Base-by-base conservation (phyloP, 2,113 vertebrate species). In the Paedocypris sp. region DNA sequence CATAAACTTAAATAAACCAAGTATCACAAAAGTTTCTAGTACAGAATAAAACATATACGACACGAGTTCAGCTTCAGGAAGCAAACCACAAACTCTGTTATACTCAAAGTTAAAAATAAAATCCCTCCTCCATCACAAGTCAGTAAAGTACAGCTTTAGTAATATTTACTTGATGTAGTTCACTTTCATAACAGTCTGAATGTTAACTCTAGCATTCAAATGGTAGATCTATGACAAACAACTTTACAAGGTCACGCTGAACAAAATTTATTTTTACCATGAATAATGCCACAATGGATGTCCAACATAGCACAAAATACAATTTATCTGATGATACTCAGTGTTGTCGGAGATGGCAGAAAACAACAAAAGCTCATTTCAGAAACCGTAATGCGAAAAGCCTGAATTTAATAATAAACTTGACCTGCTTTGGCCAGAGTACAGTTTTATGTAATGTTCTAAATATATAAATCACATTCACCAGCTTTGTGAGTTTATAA, bases 101-200 rank as follows among this genome's bases (percentile, higher is more conserved):
- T 61, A 39, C 57, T 56, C 62, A 62, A 62, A 66, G 59, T 62
- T 71, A 71, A 71, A 71, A 71, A 71, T 71, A 63, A 38, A 42
- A 42, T 6, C 41, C 59, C 41, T 53, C 73, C 52, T 16, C 59
- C 22, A 56, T 53, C 66, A 48, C 38, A n/a, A n/a, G n/a, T n/a
- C n/a, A n/a, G n/a, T n/a, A n/a, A n/a, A n/a, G n/a, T n/a, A n/a
- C n/a, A n/a, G n/a, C n/a, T n/a, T n/a, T n/a, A n/a, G n/a, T n/a
- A n/a, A n/a, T n/a, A n/a, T n/a, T n/a, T n/a, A n/a, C n/a, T n/a
- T n/a, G n/a, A n/a, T n/a, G n/a, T n/a, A n/a, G n/a, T n/a, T n/a
- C n/a, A n/a, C n/a, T n/a, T n/a, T n/a, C n/a, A n/a, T n/a, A n/a
- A n/a, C n/a, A n/a, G n/a, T n/a, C n/a, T n/a, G n/a, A n/a, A n/a